Evolutionary conservation across 2,888 invertebrate genomes (phyloP).

Genomic region (Drosophila lutescens): DNA sequence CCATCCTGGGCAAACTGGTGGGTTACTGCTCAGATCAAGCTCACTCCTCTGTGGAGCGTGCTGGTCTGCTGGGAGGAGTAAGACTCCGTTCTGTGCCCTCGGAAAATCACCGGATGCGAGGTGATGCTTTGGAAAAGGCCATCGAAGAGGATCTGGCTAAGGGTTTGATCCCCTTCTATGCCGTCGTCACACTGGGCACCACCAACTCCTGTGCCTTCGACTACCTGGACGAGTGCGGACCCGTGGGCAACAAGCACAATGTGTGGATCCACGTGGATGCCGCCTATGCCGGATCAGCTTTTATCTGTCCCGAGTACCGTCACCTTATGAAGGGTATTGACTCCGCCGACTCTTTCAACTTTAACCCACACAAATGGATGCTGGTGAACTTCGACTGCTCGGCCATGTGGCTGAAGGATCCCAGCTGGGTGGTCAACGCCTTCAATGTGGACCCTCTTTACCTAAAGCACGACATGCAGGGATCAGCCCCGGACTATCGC

Average conservation of each 20-base stretch:
- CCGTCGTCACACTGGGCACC: constrained; percentile 95
- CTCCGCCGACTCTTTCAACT: constrained; percentile 97
- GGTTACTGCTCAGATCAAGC: constrained; percentile 95
- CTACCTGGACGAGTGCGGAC: constrained; percentile 93
- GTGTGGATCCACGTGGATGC: constrained; percentile 99
- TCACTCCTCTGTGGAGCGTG: constrained; percentile 97
- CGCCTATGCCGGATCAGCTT: constrained; percentile 96
- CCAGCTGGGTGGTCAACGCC: constrained; percentile 95
- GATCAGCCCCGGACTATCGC: constrained; percentile 95
- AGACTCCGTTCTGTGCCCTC: constrained; percentile 90
- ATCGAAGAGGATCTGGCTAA: constrained; percentile 93
- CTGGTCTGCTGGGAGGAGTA: constrained; percentile 95
- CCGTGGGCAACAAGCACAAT: constrained; percentile 90
- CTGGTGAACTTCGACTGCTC: constrained; percentile 99
- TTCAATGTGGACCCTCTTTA: constrained; percentile 99
- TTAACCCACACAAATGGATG: constrained; percentile 99
- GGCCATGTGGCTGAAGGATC: constrained; percentile 97
- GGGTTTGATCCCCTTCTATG: constrained; percentile 98
- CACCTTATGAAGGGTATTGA: constrained; percentile 95
- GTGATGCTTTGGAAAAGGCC: constrained; percentile 90
- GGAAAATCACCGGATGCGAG: constrained; percentile 89
- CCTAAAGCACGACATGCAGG: constrained; percentile 96
- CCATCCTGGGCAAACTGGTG: constrained; percentile 91
- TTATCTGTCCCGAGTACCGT: constrained; percentile 98
- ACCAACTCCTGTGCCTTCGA: constrained; percentile 99